phyloP scores from a whole-genome alignment of 2,113 vertebrate species.

The Eonycteris spelaea region DNA sequence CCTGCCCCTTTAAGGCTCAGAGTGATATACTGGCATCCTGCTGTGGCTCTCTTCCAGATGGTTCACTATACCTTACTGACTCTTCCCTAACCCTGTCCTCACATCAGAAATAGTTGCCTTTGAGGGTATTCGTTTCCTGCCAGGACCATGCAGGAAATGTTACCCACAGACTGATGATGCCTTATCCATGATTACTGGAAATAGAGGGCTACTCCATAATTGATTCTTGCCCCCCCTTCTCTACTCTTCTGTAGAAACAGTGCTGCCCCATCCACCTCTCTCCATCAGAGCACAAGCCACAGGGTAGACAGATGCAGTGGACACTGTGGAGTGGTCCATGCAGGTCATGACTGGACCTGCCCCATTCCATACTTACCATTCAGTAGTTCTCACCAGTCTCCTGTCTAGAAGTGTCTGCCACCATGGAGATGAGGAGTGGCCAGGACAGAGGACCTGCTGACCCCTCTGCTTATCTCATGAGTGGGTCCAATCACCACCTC shows the following conservation, averaged over 20 bases:
- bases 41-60: not conserved
- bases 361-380: not conserved
- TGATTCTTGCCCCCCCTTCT: not conserved
- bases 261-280: not conserved
- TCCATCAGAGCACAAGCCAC: not conserved
- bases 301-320: not conserved
- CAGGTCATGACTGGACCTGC: not conserved
- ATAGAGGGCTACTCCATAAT: not conserved
- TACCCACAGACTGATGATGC: not conserved
- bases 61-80: not conserved
- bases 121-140: not conserved
- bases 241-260: not conserved
- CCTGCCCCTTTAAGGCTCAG: not conserved
- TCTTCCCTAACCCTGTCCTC: not conserved
- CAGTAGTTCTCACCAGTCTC: not conserved
- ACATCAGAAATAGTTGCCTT: not conserved
- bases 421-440: not conserved
- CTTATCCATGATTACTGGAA: not conserved
- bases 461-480: not conserved
- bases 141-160: not conserved
- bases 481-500: not conserved
- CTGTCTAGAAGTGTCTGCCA: not conserved
- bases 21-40: not conserved
- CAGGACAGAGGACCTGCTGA: not conserved
- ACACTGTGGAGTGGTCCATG: fast-evolving